Evolutionary conservation across 2,888 invertebrate genomes (phyloP).

Genomic region (Pollenia griseotomentosa): DNA sequence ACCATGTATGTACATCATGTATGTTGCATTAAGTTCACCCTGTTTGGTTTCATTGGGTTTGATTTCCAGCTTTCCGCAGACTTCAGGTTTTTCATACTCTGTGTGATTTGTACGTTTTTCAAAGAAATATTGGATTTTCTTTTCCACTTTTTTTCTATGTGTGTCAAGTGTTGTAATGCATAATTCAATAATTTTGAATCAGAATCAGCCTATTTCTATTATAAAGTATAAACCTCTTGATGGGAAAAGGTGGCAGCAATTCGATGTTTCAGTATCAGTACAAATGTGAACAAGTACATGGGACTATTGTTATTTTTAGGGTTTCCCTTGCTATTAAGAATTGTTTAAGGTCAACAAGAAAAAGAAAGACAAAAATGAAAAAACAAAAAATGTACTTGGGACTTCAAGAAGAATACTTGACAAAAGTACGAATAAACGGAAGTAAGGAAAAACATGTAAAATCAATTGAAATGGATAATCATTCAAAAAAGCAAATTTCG

Average conservation of each 20-base stretch:
- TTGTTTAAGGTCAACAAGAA: too few relatives aligned
- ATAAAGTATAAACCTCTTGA: not conserved
- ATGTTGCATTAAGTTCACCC: slow-evolving; percentile 18
- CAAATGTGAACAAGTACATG: not conserved
- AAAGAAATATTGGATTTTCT: not conserved
- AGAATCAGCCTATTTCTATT: not conserved
- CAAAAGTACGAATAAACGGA: too few relatives aligned
- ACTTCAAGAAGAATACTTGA: too few relatives aligned
- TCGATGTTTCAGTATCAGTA: too few relatives aligned
- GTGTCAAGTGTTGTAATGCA: slow-evolving; percentile 39
- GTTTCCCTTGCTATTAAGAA: too few relatives aligned
- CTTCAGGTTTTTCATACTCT: not conserved
- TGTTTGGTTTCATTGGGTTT: slow-evolving; percentile 6
- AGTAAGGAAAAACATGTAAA: too few relatives aligned
- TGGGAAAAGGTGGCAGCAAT: slow-evolving; percentile 3
- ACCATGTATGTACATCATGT: not conserved
- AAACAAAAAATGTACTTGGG: too few relatives aligned
- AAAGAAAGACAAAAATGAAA: too few relatives aligned
- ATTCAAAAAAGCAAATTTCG: too few relatives aligned
- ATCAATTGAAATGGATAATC: too few relatives aligned
- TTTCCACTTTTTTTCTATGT: slow-evolving; percentile 11
- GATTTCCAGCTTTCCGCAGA: not conserved
- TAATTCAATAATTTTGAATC: slow-evolving; percentile 46
- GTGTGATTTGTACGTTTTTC: not conserved
- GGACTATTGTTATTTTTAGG: not conserved